Percentiles rank a stretch among this genome's conserved stretches.
Evolutionary conservation across 2,113 vertebrate species (phyloP).

Genomic region (Amazona vittata): DNA sequence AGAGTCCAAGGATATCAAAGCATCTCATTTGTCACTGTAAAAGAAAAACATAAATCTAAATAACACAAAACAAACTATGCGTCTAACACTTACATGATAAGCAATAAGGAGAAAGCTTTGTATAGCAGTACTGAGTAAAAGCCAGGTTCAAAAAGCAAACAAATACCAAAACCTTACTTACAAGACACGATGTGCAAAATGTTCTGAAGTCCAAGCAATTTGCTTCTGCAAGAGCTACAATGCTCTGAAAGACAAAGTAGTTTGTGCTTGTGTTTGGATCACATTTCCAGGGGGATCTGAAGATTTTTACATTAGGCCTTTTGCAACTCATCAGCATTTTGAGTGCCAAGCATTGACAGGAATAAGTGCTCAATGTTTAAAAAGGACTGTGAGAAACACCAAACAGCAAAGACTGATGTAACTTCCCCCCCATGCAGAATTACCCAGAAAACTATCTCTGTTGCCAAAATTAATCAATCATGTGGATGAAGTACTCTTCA

Average conservation of each 20-base stretch:
- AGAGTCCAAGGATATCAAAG: background rate
- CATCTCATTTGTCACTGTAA: background rate
- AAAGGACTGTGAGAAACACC: background rate
- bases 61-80: background rate
- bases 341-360: background rate
- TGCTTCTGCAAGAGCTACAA: conserved; percentile 89
- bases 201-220: conserved; percentile 89
- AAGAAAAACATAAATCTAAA: background rate
- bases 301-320: background rate
- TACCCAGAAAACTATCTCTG: background rate
- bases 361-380: background rate
- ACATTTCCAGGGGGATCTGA: background rate
- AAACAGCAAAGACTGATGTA: background rate
- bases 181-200: conserved; percentile 94
- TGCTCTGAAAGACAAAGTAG: conserved; percentile 80
- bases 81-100: background rate
- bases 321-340: background rate
- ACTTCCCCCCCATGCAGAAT: background rate
- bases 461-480: background rate
- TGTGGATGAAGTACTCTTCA: background rate
- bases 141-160: background rate
- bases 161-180: conserved; percentile 72
- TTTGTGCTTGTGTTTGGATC: background rate
- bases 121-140: background rate
- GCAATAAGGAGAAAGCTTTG: background rate